Conservation (phyloP, 2,888 invertebrate species). For the Lasioglossum villosulum region DNA sequence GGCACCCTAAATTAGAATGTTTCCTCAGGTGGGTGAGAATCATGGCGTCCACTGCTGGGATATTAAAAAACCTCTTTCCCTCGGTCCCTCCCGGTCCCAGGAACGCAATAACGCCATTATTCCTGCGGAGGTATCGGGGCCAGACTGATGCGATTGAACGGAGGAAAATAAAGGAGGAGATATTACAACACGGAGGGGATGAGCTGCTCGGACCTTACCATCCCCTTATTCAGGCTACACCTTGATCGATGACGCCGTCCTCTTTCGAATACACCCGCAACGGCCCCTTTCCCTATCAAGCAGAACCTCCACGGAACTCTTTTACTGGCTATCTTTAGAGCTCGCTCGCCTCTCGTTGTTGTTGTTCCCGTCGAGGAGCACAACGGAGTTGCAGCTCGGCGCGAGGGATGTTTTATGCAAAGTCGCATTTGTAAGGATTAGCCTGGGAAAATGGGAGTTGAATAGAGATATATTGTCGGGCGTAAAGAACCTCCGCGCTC, state of each 20-base stretch:
- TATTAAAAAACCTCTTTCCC: conserved; percentile 13
- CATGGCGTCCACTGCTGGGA: not conserved
- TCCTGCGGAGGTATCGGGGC: conserved; percentile 17
- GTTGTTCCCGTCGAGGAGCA: not conserved
- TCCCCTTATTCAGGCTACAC: not conserved
- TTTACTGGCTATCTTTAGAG: not conserved
- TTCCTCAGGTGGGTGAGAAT: not conserved
- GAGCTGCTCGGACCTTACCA: not conserved
- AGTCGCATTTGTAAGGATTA: conserved; percentile 9
- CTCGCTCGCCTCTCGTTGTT: not conserved
- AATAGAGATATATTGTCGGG: not conserved
- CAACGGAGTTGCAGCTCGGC: not conserved
- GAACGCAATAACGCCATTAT: conserved; percentile 39
- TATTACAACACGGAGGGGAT: conserved; percentile 34
- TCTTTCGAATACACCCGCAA: conserved; percentile 21
- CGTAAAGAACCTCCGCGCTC: not conserved
- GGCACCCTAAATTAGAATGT: not conserved
- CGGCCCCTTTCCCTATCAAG: conserved; percentile 23
- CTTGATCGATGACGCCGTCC: conserved; percentile 48
- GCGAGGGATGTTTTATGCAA: conserved; percentile 4
- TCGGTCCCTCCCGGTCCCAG: not conserved
- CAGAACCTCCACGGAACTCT: not conserved
- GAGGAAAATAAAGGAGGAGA: conserved; percentile 42
- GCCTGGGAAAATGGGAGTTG: not conserved
- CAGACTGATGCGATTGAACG: conserved; percentile 37